Evolutionary conservation across 2,797 vertebrate species (phyloP).

Genomic region (Phalanger gymnotis): DNA sequence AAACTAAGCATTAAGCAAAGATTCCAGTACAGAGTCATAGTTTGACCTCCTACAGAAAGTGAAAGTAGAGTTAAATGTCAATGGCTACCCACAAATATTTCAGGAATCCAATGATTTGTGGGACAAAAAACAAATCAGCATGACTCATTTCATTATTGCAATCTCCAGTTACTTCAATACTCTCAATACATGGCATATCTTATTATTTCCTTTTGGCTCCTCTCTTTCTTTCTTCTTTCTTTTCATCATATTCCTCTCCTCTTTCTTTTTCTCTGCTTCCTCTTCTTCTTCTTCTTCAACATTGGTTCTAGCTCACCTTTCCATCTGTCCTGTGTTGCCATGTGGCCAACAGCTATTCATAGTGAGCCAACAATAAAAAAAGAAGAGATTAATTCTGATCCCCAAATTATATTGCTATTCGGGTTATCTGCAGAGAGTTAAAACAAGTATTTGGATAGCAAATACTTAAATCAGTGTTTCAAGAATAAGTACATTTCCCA

Average conservation of each 20-base stretch:
- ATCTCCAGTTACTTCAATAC: neutral
- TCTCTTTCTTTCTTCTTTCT: neutral
- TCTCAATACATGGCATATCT: neutral
- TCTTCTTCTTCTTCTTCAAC: neutral
- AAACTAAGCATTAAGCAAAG: neutral
- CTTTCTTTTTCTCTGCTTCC: neutral
- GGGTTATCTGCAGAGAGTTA: neutral
- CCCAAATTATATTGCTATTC: neutral
- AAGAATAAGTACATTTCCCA: neutral
- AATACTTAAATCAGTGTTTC: neutral
- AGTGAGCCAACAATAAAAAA: neutral
- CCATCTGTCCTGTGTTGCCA: neutral
- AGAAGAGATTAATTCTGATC: neutral
- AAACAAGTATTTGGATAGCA: neutral
- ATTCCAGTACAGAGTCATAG: neutral
- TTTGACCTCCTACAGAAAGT: neutral
- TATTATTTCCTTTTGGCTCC: neutral
- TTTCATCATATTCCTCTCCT: neutral
- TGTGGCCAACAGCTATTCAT: neutral
- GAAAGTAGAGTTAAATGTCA: neutral
- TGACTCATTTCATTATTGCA: neutral
- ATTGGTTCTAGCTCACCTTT: neutral
- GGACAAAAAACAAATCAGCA: neutral
- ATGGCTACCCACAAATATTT: neutral
- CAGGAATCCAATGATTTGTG: neutral